These are phyloP conservation scores for Heliopora coerulea DNA, from an alignment of 92 coral and sea anemone genomes.

Conservation along the genomic window DNA sequence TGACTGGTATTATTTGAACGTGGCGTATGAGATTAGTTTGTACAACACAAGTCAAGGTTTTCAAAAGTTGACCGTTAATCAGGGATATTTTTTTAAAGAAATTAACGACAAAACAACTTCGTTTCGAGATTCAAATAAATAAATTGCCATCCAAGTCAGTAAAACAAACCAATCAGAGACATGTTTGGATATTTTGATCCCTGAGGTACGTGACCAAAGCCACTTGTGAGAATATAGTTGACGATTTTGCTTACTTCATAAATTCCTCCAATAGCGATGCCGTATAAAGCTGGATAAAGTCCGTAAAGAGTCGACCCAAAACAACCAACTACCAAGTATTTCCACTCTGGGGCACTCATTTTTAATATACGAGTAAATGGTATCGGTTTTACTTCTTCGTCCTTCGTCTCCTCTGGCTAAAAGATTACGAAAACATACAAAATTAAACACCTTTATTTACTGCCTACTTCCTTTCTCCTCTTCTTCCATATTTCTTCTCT, in stretches of 20 bases:
- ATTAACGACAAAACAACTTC: too few relatives aligned
- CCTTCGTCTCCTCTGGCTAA: slow-evolving; percentile 16
- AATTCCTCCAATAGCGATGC: slow-evolving; percentile 15
- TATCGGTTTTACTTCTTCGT: background rate
- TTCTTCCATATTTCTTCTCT: background rate
- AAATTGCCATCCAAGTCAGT: too few relatives aligned
- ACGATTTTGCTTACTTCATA: slow-evolving; percentile 8
- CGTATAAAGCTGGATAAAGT: slow-evolving; percentile 5
- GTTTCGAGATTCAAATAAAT: too few relatives aligned
- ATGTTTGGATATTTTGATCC: background rate
- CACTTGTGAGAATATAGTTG: background rate
- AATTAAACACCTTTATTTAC: too few relatives aligned
- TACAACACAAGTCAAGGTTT: too few relatives aligned
- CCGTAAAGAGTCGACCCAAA: slow-evolving; percentile 18
- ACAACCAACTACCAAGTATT: slow-evolving; percentile 11
- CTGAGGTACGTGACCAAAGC: background rate
- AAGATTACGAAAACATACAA: background rate
- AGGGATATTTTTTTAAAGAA: too few relatives aligned
- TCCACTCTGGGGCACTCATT: slow-evolving; percentile 20
- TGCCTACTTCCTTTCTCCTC: background rate
- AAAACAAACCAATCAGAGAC: too few relatives aligned
- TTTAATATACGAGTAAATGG: slow-evolving; percentile 3
- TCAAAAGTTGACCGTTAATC: too few relatives aligned
- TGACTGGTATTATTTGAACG: too few relatives aligned
- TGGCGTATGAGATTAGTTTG: too few relatives aligned